A percentile compares a stretch with the other conserved stretches of the same genome.
phyloP scores from a whole-genome alignment of 2,888 invertebrate species.

The Pterostichus niger region DNA sequence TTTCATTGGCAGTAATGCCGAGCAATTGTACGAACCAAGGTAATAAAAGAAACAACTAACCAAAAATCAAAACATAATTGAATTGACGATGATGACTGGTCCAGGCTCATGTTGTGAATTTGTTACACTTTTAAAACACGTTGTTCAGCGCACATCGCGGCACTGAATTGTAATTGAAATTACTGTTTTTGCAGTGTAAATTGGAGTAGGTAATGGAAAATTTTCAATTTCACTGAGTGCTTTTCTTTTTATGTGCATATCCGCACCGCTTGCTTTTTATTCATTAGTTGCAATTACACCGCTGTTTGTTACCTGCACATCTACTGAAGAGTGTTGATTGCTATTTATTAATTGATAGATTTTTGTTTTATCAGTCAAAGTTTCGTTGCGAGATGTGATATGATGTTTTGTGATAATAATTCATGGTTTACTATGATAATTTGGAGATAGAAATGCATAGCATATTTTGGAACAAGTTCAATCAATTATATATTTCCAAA shows the following conservation, averaged over 20 bases:
- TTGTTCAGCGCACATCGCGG: conserved; percentile 42
- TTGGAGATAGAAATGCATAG: neutral
- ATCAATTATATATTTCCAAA: too few species aligned
- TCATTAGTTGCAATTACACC: conserved; percentile 52
- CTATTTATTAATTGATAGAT: conserved; percentile 48
- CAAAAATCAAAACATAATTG: conserved; percentile 5
- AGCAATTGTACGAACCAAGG: too few species aligned
- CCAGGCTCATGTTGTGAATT: neutral
- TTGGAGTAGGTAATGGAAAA: conserved; percentile 61
- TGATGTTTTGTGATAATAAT: neutral
- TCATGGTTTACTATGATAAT: neutral
- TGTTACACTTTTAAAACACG: conserved; percentile 37
- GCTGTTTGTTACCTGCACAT: conserved; percentile 27
- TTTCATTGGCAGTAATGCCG: too few species aligned
- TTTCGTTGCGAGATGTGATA: conserved; percentile 18
- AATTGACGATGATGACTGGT: neutral
- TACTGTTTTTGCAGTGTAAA: conserved; percentile 47
- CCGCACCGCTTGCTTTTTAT: conserved; percentile 39
- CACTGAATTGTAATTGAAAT: conserved; percentile 52
- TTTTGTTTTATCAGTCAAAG: conserved; percentile 3
- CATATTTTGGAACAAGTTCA: too few species aligned
- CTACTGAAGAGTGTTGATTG: conserved; percentile 31
- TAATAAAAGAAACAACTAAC: neutral
- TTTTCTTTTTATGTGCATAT: conserved; percentile 60
- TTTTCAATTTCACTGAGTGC: conserved; percentile 62